Evolutionary conservation across 2,113 vertebrate genomes (phyloP).

Genomic region (Oostethus manadensis): DNA sequence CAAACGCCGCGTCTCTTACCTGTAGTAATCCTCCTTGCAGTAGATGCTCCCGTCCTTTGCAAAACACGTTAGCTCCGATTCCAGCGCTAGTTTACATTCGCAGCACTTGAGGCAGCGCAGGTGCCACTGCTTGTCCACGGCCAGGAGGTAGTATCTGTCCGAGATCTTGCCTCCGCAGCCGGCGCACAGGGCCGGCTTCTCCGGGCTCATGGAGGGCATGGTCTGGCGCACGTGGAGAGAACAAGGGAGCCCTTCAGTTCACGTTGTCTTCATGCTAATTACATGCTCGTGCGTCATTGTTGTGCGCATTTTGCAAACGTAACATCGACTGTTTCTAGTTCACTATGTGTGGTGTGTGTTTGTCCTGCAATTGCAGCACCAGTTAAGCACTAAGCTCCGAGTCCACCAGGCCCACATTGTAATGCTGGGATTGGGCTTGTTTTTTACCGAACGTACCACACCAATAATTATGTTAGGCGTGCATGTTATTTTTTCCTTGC

Average conservation of each 20-base stretch:
- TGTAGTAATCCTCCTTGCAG: slow-evolving; percentile 99
- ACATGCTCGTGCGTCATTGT: not conserved
- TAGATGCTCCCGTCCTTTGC: slow-evolving; percentile 99
- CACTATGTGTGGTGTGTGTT: too few relatives aligned
- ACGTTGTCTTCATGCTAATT: not conserved
- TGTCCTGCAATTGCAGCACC: too few relatives aligned
- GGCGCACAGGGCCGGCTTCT: slow-evolving; percentile 96
- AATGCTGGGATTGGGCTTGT: too few relatives aligned
- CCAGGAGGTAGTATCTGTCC: slow-evolving; percentile 98
- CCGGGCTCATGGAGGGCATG: slow-evolving; percentile 91
- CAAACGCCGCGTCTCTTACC: slow-evolving; percentile 68
- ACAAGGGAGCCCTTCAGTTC: not conserved
- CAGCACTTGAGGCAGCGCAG: slow-evolving; percentile 97
- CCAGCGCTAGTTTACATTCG: slow-evolving; percentile 98
- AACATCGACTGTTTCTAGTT: too few relatives aligned
- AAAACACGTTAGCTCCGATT: slow-evolving; percentile 98
- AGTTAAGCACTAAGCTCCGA: too few relatives aligned
- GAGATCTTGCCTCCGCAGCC: slow-evolving; percentile 98
- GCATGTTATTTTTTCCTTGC: too few relatives aligned
- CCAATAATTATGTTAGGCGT: too few relatives aligned
- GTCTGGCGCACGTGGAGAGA: slow-evolving; percentile 68
- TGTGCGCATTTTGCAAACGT: too few relatives aligned
- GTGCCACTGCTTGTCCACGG: slow-evolving; percentile 99
- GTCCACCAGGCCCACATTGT: too few relatives aligned
- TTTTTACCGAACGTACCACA: too few relatives aligned